Evolutionary conservation across 1,140 invertebrate species (phyloP).

Genomic region (Brachionus sp.): DNA sequence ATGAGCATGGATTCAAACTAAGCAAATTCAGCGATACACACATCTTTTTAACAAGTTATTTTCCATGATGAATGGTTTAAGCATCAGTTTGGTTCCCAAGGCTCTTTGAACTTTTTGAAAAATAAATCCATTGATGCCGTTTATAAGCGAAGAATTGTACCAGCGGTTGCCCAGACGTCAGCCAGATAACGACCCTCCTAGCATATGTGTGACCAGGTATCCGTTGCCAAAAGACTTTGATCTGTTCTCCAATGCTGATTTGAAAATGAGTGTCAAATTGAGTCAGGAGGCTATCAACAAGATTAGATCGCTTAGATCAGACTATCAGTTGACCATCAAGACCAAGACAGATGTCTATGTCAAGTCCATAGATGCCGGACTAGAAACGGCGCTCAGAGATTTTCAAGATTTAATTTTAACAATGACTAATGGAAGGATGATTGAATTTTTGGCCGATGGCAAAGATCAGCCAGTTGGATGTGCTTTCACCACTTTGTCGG

Average conservation of each 20-base stretch:
- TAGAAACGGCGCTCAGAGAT: neutral
- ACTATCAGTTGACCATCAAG: conserved; percentile 67
- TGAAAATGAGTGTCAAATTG: conserved; percentile 75
- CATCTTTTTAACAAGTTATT: conserved; percentile 99
- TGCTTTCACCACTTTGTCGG: conserved; percentile 44
- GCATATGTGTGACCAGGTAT: conserved; percentile 80
- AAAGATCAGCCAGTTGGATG: neutral
- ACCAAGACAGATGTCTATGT: conserved; percentile 43
- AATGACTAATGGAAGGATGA: conserved; percentile 31
- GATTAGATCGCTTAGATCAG: conserved; percentile 79
- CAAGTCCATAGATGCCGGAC: conserved; percentile 28
- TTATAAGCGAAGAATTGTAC: conserved; percentile 92
- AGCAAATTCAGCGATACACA: too few relatives aligned
- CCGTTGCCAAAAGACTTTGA: too few relatives aligned
- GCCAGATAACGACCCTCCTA: conserved; percentile 63
- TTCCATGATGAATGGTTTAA: conserved; percentile 61
- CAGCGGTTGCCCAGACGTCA: conserved; percentile 72
- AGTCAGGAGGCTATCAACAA: conserved; percentile 77
- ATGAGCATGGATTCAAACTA: too few relatives aligned
- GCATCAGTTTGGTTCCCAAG: conserved; percentile 2
- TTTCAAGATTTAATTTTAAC: conserved; percentile 42
- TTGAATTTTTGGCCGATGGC: neutral
- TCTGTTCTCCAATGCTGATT: too few relatives aligned
- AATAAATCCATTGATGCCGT: conserved; percentile 91
- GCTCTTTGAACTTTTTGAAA: conserved; percentile 32